Conservation (phyloP, 1,140 invertebrate genomes). For the Drosophila obscura region DNA sequence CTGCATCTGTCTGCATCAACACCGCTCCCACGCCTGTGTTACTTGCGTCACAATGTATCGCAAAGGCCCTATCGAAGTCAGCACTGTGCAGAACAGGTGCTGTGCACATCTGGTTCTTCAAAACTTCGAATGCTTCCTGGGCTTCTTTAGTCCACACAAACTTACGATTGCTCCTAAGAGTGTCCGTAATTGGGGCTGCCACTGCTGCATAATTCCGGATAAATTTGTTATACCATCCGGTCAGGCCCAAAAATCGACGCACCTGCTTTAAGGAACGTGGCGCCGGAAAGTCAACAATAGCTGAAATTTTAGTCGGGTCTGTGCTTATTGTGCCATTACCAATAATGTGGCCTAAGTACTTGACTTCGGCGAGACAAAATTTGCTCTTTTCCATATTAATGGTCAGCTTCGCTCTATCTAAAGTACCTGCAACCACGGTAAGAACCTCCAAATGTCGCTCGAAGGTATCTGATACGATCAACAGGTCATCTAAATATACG, state of each 20-base stretch:
- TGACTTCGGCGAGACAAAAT: neutral
- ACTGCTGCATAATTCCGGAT: slow-evolving; percentile 16
- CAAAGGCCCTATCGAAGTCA: neutral
- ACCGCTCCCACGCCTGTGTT: slow-evolving; percentile 13
- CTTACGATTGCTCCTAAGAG: neutral
- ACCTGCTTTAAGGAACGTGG: slow-evolving; percentile 12
- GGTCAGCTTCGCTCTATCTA: neutral
- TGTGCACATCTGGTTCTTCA: neutral
- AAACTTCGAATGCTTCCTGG: neutral
- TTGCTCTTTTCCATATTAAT: slow-evolving; percentile 3
- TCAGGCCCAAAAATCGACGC: slow-evolving; percentile 16
- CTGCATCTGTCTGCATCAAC: slow-evolving; percentile 1
- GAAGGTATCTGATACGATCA: too few relatives aligned
- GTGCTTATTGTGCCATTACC: slow-evolving; percentile 10
- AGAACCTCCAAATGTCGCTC: too few relatives aligned
- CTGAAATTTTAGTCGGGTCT: slow-evolving; percentile 9
- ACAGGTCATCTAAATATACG: too few relatives aligned
- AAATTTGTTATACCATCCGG: slow-evolving; percentile 20
- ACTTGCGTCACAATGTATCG: slow-evolving; percentile 24
- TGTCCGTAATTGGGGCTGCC: slow-evolving; percentile 9
- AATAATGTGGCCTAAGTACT: slow-evolving; percentile 2
- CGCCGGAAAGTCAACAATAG: slow-evolving; percentile 5
- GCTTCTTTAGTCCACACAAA: neutral
- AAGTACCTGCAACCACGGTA: too few relatives aligned
- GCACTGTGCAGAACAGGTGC: neutral